These are phyloP conservation scores for Sebastes steindachneri DNA, from an alignment of 2,797 vertebrate species.

Conservation along the genomic window DNA sequence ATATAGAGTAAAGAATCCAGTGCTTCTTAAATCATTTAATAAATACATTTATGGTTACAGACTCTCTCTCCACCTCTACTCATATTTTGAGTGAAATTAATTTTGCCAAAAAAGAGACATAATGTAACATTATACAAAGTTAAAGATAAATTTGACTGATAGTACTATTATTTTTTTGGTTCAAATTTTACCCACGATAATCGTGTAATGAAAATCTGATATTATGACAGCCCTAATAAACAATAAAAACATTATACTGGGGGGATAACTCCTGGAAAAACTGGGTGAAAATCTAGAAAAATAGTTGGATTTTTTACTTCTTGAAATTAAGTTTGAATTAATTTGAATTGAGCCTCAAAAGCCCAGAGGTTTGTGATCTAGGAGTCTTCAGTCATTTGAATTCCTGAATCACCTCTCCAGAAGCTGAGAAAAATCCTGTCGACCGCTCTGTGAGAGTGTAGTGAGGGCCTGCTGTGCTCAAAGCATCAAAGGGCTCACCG, in stretches of 20 bases:
- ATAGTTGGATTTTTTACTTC: neutral
- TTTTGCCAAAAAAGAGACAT: neutral
- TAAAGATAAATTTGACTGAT: neutral
- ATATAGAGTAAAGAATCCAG: neutral
- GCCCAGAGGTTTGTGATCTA: neutral
- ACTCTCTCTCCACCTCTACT: neutral
- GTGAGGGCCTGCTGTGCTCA: conserved; percentile 19
- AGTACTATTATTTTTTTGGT: neutral
- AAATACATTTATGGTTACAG: neutral
- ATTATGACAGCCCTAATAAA: neutral
- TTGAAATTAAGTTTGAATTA: neutral
- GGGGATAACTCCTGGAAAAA: neutral
- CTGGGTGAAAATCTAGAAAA: neutral
- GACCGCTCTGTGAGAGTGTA: neutral
- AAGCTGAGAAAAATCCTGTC: conserved; percentile 20
- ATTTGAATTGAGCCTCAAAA: neutral
- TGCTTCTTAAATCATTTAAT: neutral
- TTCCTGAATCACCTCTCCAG: conserved; percentile 9
- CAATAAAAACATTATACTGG: too few relatives aligned
- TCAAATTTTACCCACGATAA: neutral
- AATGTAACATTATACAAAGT: neutral
- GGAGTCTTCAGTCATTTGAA: neutral
- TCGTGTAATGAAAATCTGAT: neutral
- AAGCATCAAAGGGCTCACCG: conserved; percentile 22
- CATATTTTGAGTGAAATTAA: neutral